Evolutionary conservation across 2,888 invertebrate species (phyloP), one percentile per base, ranked within the genome.

Genomic region (Orthosia gothica): DNA sequence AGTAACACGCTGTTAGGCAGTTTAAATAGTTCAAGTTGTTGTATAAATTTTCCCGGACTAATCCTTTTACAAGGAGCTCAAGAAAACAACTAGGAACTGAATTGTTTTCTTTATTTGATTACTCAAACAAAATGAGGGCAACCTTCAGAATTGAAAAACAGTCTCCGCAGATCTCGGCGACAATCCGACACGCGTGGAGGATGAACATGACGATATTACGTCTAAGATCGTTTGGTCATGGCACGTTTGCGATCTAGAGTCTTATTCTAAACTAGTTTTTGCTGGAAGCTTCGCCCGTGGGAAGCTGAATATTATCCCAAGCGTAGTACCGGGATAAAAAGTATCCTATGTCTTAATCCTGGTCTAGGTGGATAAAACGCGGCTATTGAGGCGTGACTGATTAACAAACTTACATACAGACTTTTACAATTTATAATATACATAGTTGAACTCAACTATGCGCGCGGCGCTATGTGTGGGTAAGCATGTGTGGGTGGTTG

Each of bases 71-170:
- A 50, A 52, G 5, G 11, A 59, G n/a, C 23, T 59, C 12, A 74
- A n/a, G 5, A n/a, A 47, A 23, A 49, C 32, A 20, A 18, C 18
- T 62, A 45, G 5, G 23, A 45, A 72, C 76, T 12, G 20, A 76
- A 64, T 64, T 64, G 64, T 64, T 76, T 63, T 62, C 16, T 45
- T 50, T 76, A 50, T 72, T 63, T 75, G 3, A 64, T 76, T 26
- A 26, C 16, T 3, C 40, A 61, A 64, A 72, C 49, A 26, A 64
- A 50, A 76, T 72, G 18, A 72, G 40, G 49, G 11, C 5, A 49
- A 15, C 45, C n/a, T 63, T 45, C 18, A 50, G 18, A 45, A 76
- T 15, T 64, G 50, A 26, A 72, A 72, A 1, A 45, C n/a, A 45
- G 50, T 76, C 45, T 52, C 15, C 16, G 16, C 11, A 12, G 65